Conservation (phyloP, 2,888 invertebrate species). For the Aethes cnicana region DNA sequence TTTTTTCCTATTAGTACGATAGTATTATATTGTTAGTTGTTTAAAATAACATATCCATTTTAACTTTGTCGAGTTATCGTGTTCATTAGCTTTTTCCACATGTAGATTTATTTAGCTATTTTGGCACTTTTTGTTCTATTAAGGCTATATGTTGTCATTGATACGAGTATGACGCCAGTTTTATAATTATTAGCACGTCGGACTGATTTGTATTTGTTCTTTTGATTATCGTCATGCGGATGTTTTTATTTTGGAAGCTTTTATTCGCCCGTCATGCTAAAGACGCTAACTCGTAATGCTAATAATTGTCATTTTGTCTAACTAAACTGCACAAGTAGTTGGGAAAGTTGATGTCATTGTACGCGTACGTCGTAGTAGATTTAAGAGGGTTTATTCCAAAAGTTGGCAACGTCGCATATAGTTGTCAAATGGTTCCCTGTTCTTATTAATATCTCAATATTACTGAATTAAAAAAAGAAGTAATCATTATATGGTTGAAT, state of each 20-base stretch:
- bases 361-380: not conserved
- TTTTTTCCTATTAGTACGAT: too few species aligned
- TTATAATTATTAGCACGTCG: not conserved
- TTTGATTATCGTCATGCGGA: conserved; percentile 5
- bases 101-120: not conserved
- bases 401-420: too few species aligned
- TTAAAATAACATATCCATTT: not conserved
- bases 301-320: conserved; percentile 1
- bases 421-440: too few species aligned
- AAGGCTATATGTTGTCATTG: too few species aligned
- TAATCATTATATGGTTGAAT: too few species aligned
- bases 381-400: not conserved
- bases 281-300: not conserved
- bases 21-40: conserved; percentile 8
- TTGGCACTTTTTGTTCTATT: not conserved
- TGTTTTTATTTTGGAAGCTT: conserved; percentile 1
- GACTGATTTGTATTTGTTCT: conserved; percentile 1
- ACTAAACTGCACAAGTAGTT: not conserved
- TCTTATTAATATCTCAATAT: too few species aligned
- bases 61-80: not conserved
- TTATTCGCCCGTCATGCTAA: not conserved
- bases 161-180: not conserved
- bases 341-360: not conserved
- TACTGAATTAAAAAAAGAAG: too few species aligned
- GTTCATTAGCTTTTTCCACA: conserved; percentile 2